These are phyloP conservation scores for Drosophila suzukii DNA, from an alignment of 1,140 invertebrate species.

Conservation along the genomic window DNA sequence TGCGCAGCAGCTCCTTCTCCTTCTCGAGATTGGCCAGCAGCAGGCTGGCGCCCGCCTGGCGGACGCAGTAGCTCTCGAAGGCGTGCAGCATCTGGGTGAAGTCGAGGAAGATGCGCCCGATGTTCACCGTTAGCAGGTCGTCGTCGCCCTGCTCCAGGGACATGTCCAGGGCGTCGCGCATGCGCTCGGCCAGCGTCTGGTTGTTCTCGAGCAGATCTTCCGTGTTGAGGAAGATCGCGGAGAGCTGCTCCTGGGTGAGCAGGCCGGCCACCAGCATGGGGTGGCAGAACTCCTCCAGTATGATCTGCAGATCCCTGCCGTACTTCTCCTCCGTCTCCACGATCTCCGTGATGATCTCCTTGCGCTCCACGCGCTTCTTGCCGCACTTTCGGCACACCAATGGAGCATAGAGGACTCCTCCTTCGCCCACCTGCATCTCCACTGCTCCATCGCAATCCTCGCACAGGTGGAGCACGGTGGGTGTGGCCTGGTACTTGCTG, in stretches of 20 bases:
- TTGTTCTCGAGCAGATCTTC: conserved; percentile 96
- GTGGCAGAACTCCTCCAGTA: conserved; percentile 96
- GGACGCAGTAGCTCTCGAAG: conserved; percentile 97
- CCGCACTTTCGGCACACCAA: conserved; percentile 94
- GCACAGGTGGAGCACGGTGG: conserved; percentile 87
- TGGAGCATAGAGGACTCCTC: conserved; percentile 90
- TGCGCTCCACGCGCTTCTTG: conserved; percentile 94
- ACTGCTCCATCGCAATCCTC: conserved; percentile 91
- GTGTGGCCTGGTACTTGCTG: conserved; percentile 88
- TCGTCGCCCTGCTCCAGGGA: conserved; percentile 91
- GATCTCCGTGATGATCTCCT: conserved; percentile 97
- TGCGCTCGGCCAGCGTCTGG: conserved; percentile 92
- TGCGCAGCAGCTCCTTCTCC: conserved; percentile 96
- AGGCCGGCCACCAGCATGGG: conserved; percentile 96
- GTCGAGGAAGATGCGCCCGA: conserved; percentile 95
- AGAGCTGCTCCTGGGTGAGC: conserved; percentile 92
- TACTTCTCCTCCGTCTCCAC: conserved; percentile 98
- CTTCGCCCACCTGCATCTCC: conserved; percentile 89
- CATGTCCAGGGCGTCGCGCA: conserved; percentile 94
- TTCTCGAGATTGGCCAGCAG: conserved; percentile 96
- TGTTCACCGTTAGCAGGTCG: conserved; percentile 94
- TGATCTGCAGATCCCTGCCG: conserved; percentile 95
- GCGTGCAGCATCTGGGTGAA: conserved; percentile 96
- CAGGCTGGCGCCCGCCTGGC: conserved; percentile 95
- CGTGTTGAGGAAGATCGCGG: conserved; percentile 96